Base-by-base conservation (phyloP, 1,140 invertebrate species). In the Philotrypesis tridentata region DNA sequence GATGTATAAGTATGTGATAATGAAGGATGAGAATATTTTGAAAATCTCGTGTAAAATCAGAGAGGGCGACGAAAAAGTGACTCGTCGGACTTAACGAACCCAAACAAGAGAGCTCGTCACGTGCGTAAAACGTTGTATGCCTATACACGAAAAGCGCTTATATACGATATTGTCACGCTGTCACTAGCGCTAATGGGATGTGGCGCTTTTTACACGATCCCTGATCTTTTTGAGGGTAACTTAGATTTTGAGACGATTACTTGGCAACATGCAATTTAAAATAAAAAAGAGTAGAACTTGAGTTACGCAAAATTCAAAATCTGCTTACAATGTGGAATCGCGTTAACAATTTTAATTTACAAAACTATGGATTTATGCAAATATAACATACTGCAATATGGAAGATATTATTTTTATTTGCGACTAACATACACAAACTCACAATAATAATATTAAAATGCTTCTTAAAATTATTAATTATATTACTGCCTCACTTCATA, bases 11-110 rank as follows among this genome's bases (percentile, higher is more conserved):
- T n/a, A n/a, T n/a, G n/a, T n/a, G n/a, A n/a, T n/a, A n/a, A n/a
- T n/a, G n/a, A n/a, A 74, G 27, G 7, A 61, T 29, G 60, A 29
- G 71, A 29, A 77, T 77, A 25, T 43, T 43, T 67, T 61, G 61
- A 77, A 77, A 77, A 29, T 77, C 61, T 67, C 75, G 37, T 25
- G 33, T n/a, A n/a, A 43, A 67, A 67, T 77, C 61, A 21, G 75
- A 76, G 74, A 37, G 21, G 55, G 60, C 8, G 60, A 37, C 11
- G 27, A 76, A 55, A 73, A 29, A 29, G 29, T 55, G 43, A 40
- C 31, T 25, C n/a, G 76, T 14, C 12, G 25, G 31, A 37, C 21
- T 40, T 68, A 78, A 68, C 65, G 76, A 78, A 78, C 76, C 76
- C 63, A 78, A 78, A 78, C 65, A 78, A 78, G 40, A 73, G 71